Base-by-base conservation (phyloP, 2,113 vertebrate genomes). In the Rattus rattus region DNA sequence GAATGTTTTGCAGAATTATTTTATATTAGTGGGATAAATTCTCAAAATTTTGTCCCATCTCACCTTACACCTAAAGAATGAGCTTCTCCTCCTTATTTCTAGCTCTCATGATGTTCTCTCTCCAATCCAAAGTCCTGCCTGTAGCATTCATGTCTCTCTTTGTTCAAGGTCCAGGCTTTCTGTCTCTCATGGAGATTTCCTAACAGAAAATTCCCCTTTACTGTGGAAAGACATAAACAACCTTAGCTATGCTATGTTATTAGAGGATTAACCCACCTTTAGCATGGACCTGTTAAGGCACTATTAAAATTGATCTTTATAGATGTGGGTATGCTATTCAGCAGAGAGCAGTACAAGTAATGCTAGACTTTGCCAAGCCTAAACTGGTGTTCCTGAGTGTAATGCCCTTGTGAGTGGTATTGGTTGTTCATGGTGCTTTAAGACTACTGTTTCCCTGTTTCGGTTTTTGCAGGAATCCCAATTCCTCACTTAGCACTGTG, bases 381-480 rank as follows among this genome's bases (percentile, higher is more conserved):
- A 69, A 14, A 11, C 1, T 10, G 4, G 28, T n/a, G 9, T 8
- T 77, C 30, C 61, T 49, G n/a, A 61, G n/a, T 39, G 22, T 11
- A 59, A 61, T 26, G 4, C 1, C 5, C 22, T 76, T 6, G 2
- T 7, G 14, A 33, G 19, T 43, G 43, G 3, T 6, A 1, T 3
- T 3, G 0, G 5, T 49, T 63, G 47, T 17, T 3, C 13, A 3
- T 0, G 59, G 4, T 47, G 4, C 11, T 86, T 79, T 30, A 86
- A 69, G 36, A 79, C 17, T 2, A 56, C 26, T 30, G 13, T 59
- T n/a, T 6, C 1, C 28, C 59, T 67, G 19, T 26, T n/a, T 83
- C 11, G 13, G 0, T 13, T 69, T 19, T 13, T 61, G 30, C 5
- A 84, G 39, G 20, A 61, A 0, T 14, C 12, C 17, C 22, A 47